phyloP scores from a whole-genome alignment of 2,113 vertebrate genomes.

The Notarius quadriscutis region DNA sequence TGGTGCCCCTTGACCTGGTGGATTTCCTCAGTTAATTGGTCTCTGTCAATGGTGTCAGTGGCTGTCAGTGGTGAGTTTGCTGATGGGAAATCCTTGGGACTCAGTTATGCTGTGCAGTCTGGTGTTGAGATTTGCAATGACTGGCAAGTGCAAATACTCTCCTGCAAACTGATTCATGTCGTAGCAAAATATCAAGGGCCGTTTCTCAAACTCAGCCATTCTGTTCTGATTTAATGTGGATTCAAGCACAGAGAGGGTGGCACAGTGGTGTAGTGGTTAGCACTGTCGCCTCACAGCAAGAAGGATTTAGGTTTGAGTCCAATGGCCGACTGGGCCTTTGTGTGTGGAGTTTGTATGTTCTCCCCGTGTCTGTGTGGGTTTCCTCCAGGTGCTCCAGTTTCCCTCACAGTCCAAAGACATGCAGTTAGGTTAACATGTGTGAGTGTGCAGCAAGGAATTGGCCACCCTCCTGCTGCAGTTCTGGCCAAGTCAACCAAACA shows the following conservation, averaged over 20 bases:
- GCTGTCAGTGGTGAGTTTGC: slow-evolving; percentile 61
- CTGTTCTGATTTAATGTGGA: slow-evolving; percentile 9
- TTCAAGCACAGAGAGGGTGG: not conserved
- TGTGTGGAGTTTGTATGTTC: too few species aligned
- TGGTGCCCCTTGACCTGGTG: slow-evolving; percentile 38
- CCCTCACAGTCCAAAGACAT: too few species aligned
- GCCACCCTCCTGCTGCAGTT: too few species aligned
- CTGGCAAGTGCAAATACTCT: slow-evolving; percentile 50
- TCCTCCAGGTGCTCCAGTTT: too few species aligned
- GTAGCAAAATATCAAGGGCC: slow-evolving; percentile 37
- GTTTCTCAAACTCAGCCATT: not conserved
- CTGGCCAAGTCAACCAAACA: too few species aligned
- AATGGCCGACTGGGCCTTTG: too few species aligned
- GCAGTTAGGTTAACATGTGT: too few species aligned
- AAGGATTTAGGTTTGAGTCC: too few species aligned
- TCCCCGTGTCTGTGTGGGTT: too few species aligned
- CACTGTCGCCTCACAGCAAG: too few species aligned
- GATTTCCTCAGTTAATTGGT: slow-evolving; percentile 68
- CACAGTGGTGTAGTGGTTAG: too few species aligned
- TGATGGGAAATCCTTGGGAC: slow-evolving; percentile 32
- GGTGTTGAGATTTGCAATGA: slow-evolving; percentile 58
- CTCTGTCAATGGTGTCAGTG: slow-evolving; percentile 45
- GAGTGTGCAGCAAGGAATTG: too few species aligned
- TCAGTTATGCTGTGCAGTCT: slow-evolving; percentile 30
- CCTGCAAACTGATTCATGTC: slow-evolving; percentile 39